Percentiles rank a stretch among this genome's conserved stretches.
These are phyloP conservation scores for Lipophrys pholis DNA, from an alignment of 2,113 vertebrate genomes.

Conservation along the genomic window DNA sequence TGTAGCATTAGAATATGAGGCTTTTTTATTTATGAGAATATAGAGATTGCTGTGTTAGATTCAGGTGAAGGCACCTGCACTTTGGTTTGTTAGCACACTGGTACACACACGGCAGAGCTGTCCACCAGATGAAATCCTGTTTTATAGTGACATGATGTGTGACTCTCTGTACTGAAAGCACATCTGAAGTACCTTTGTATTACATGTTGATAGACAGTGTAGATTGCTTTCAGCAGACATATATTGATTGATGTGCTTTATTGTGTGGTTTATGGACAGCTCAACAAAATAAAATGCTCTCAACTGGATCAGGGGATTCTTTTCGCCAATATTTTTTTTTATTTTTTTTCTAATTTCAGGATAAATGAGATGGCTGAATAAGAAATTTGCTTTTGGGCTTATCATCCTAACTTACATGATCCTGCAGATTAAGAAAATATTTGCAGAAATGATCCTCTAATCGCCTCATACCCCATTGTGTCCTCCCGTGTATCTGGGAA, in stretches of 20 bases:
- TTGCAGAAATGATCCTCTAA: constrained; percentile 27
- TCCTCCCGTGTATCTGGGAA: constrained; percentile 28
- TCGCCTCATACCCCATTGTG: constrained; percentile 21
- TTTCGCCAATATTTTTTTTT: neutral
- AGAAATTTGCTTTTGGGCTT: neutral
- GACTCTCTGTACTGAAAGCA: too few species aligned
- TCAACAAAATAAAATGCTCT: neutral
- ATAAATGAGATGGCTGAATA: constrained; percentile 1
- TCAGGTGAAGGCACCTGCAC: too few species aligned
- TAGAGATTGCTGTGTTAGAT: too few species aligned
- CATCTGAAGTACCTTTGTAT: neutral
- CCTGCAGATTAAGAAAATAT: neutral
- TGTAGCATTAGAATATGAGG: too few species aligned
- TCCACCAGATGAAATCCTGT: too few species aligned
- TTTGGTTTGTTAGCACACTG: too few species aligned
- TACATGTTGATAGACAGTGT: neutral
- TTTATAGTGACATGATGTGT: too few species aligned
- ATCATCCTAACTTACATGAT: constrained; percentile 1
- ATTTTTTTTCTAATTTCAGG: neutral
- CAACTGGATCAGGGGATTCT: constrained; percentile 2
- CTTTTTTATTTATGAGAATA: too few species aligned
- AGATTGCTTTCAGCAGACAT: neutral
- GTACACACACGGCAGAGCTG: too few species aligned
- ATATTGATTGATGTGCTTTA: neutral
- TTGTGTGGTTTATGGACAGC: neutral